Evolutionary conservation across 2,888 invertebrate species (phyloP), one percentile per base, ranked within the genome.

Genomic region (Meandrusa payeni): DNA sequence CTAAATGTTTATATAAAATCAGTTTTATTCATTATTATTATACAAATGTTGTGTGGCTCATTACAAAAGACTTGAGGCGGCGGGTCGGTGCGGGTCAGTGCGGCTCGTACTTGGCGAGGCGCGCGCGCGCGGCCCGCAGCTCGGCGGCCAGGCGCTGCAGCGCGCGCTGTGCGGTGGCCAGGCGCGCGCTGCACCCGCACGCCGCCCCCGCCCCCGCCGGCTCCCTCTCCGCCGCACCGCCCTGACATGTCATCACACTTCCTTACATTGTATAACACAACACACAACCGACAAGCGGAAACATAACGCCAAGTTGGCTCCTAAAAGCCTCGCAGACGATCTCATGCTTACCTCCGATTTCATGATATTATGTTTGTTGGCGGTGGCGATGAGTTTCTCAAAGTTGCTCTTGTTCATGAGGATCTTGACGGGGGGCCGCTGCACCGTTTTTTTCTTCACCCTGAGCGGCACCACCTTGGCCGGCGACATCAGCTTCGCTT

Each of bases 61-160:
- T n/a, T n/a, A n/a, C 5, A 19, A 19, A 19, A 19, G 4, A 19
- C 19, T 19, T 19, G 10, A 2, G 9, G 3, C 5, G 22, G 1
- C 11, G 7, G 12, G 19, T 13, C 6, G 6, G 46, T 91, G 93
- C 55, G 96, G 97, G 40, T 96, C 97, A 23, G 41, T 22, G 54
- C 36, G 49, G 54, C 52, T 61, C 59, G 37, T 51, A 52, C 22
- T 17, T 43, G 29, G 54, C 53, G 9, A 60, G 53, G 27, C 52
- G 50, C 45, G 54, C 59, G 51, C 59, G 55, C 41, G 46, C 41
- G 19, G 33, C 41, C 9, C 47, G 53, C 47, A 62, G 61, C 47
- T 67, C 59, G 1, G 50, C 54, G 7, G 53, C 43, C 13, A 59
- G 45, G 12, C 45, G 47, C 28, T 57, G 58, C 15, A 59, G 47